Evolutionary conservation across 2,888 invertebrate species (phyloP).

Genomic region (Amiota communis): DNA sequence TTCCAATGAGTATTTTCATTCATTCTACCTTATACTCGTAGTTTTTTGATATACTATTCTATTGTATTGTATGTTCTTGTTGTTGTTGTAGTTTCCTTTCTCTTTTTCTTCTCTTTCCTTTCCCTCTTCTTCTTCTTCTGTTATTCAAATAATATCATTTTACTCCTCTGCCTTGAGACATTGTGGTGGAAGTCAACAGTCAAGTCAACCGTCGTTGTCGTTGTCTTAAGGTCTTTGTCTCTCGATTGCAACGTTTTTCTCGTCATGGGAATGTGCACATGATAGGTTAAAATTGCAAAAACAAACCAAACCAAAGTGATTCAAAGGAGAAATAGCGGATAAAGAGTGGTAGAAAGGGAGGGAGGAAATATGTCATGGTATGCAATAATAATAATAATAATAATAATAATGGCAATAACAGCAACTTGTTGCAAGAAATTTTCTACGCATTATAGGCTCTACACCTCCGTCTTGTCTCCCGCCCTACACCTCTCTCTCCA

Average conservation of each 20-base stretch:
- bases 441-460: no score
- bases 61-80: neutral
- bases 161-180: no score
- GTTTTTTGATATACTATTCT: neutral
- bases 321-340: neutral
- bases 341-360: neutral
- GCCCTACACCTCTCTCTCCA: no score
- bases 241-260: neutral
- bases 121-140: neutral
- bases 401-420: no score
- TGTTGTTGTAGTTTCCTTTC: neutral
- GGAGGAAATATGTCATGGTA: no score
- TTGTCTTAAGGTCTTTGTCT: neutral
- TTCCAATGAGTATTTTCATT: no score
- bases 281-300: neutral
- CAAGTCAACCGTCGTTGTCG: no score
- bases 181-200: no score
- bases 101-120: neutral
- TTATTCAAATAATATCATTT: neutral
- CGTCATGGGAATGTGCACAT: constrained; percentile 21
- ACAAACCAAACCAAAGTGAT: neutral
- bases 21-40: neutral
- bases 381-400: no score
- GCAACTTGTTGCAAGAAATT: no score
- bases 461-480: no score